Evolutionary conservation across 2,113 vertebrate species (phyloP), one percentile per base, ranked within the genome.

Genomic region (Odocoileus hemionus): DNA sequence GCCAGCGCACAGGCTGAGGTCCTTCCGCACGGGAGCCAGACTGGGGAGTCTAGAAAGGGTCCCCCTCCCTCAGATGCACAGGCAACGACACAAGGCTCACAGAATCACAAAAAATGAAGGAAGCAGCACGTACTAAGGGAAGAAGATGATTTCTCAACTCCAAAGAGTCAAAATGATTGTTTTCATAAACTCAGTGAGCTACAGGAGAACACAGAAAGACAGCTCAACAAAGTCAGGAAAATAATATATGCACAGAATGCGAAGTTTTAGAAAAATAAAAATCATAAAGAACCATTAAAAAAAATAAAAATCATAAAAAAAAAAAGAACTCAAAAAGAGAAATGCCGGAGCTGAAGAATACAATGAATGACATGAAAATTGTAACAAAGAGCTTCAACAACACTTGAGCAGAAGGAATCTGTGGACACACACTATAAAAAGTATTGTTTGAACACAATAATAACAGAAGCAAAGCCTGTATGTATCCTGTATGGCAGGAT

Each of bases 1-100:
- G 12, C 78, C 30, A 2, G 4, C 0, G 2, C 16, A 2, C 10
- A 50, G 74, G 16, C 47, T 3, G 2, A 52, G 78, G 28, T 1
- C 78, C 52, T 11, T n/a, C 78, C 45, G 6, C 30, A 7, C 28
- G 0, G 78, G n/a, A n/a, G 30, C 47, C 47, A 13, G 30, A 1
- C 47, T 23, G 47, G 11, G 6, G 6, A 52, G 78, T 7, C 47
- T 13, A n/a, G 17, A 21, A 21, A n/a, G 47, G 9, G 1, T 16
- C 17, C 17, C 4, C 3, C 47, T 23, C 11, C 17, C 30, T 23
- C 47, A 23, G 3, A n/a, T 19, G 9, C 78, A 13, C 28, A 80
- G 5, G 33, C 28, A 52, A 1, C 78, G 19, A 3, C 28, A 12
- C 2, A 80, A 52, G 74, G 43, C 26, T 17, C 10, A 79, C 43